Percentiles rank a stretch among this genome's conserved stretches.
These are phyloP conservation scores for Gadopsis marmoratus DNA, from an alignment of 2,797 vertebrate species.

Conservation along the genomic window DNA sequence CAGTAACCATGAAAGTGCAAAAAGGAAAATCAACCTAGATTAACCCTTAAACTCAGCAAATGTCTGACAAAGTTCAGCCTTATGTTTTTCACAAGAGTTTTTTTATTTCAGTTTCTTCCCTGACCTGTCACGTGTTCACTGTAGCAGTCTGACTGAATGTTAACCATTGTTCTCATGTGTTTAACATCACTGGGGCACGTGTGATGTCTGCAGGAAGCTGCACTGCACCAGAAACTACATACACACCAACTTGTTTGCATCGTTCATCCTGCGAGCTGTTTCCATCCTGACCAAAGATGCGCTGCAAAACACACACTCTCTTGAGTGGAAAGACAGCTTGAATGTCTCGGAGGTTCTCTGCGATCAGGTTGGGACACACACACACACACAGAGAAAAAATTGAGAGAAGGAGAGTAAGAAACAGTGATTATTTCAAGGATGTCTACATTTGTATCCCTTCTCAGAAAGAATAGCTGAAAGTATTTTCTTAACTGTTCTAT, in stretches of 20 bases:
- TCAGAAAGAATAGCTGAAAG: not conserved
- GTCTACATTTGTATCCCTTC: not conserved
- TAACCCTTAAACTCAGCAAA: not conserved
- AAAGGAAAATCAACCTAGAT: not conserved
- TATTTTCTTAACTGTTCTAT: not conserved
- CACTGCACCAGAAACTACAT: conserved; percentile 98
- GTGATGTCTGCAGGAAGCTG: conserved; percentile 88
- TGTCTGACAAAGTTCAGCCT: no score
- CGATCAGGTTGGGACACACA: conserved; percentile 67
- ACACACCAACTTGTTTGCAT: conserved; percentile 97
- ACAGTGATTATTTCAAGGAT: not conserved
- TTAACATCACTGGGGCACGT: not conserved
- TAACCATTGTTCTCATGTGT: not conserved
- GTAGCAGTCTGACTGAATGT: not conserved
- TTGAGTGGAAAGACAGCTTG: conserved; percentile 50
- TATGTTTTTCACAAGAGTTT: no score
- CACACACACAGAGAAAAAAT: not conserved
- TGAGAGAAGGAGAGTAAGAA: not conserved
- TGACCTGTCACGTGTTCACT: no score
- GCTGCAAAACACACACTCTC: conserved; percentile 85
- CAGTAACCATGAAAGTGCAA: not conserved
- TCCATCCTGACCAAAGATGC: conserved; percentile 86
- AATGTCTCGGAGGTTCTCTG: conserved; percentile 46
- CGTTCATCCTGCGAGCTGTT: conserved; percentile 92
- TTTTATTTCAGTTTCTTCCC: not conserved